Evolutionary conservation across 2,797 vertebrate species (phyloP).

Genomic region (Rhabdomys pumilio): DNA sequence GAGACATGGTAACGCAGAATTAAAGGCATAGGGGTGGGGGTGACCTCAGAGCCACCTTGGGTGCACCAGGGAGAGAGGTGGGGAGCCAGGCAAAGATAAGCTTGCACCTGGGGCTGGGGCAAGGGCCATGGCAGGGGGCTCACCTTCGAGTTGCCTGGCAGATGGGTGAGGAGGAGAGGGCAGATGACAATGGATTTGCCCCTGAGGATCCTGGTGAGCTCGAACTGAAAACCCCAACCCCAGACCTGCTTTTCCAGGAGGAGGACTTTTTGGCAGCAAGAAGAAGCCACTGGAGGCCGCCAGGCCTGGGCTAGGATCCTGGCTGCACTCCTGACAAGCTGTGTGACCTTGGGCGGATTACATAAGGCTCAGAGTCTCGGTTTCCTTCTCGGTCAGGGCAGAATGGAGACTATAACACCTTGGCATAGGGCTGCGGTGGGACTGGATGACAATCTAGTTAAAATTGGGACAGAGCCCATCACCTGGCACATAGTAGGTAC

Average conservation of each 20-base stretch:
- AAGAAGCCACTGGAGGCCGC: conserved; percentile 72
- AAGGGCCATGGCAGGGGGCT: conserved; percentile 68
- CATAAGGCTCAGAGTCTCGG: conserved; percentile 79
- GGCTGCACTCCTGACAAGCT: conserved; percentile 78
- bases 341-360: conserved; percentile 83
- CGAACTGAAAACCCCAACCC: conserved; percentile 74
- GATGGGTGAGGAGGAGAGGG: conserved; percentile 81
- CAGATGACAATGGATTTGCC: conserved; percentile 81
- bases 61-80: conserved; percentile 72
- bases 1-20: conserved; percentile 39
- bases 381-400: conserved; percentile 77
- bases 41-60: conserved; percentile 85
- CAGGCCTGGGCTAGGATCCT: conserved; percentile 74
- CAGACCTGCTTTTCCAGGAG: conserved; percentile 76
- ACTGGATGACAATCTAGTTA: background rate
- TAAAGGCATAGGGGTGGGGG: conserved; percentile 47
- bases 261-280: conserved; percentile 75
- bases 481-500: conserved; percentile 28
- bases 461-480: background rate
- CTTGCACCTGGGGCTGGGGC: conserved; percentile 78
- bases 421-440: background rate
- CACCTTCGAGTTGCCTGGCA: conserved; percentile 79
- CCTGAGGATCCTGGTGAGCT: conserved; percentile 78
- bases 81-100: conserved; percentile 71
- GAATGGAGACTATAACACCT: background rate